Percentiles rank a stretch among this genome's conserved stretches.
These are phyloP conservation scores for Eupeodes corollae DNA, from an alignment of 1,140 invertebrate genomes.

Conservation along the genomic window DNA sequence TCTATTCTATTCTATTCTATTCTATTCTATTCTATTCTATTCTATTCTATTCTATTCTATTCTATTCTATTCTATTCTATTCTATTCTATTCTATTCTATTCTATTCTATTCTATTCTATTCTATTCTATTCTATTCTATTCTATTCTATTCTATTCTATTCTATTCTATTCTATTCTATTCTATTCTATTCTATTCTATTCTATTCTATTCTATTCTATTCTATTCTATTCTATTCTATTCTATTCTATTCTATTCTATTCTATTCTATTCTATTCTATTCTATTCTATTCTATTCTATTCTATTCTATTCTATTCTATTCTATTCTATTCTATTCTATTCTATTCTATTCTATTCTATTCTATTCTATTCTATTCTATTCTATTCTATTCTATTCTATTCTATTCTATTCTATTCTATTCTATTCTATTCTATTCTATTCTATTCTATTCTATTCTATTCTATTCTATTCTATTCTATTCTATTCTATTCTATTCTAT, in stretches of 20 bases:
- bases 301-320: neutral
- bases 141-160: neutral
- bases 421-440: too few species aligned
- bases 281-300: neutral
- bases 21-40: neutral
- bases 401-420: too few species aligned
- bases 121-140: constrained; percentile 1
- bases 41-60: neutral
- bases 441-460: too few species aligned
- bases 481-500: too few species aligned
- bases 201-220: neutral
- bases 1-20: neutral
- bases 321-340: too few species aligned
- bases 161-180: constrained; percentile 1
- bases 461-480: too few species aligned
- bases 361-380: too few species aligned
- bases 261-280: neutral
- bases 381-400: too few species aligned
- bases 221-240: neutral
- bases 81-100: neutral
- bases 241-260: neutral
- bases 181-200: neutral
- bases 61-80: neutral
- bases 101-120: constrained; percentile 1
- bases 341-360: too few species aligned